Conservation (phyloP, 2,113 vertebrate species). For the Clarias gariepinus region DNA sequence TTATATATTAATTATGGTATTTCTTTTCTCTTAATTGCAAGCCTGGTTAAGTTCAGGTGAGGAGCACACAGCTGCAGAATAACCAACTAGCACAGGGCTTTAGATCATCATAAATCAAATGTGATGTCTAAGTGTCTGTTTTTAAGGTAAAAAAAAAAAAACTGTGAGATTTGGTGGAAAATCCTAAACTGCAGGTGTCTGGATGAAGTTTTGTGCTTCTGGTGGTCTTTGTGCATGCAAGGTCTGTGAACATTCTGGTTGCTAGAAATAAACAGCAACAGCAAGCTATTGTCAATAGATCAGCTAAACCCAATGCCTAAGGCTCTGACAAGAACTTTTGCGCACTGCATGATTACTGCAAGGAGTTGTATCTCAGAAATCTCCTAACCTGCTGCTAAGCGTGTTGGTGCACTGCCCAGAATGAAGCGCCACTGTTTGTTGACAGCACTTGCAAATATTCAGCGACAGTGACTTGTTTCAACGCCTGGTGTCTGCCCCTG, state of each 20-base stretch:
- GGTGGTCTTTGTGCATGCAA: neutral
- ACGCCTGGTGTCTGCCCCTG: slow-evolving; percentile 29
- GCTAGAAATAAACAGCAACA: neutral
- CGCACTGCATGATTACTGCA: slow-evolving; percentile 15
- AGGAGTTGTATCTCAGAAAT: slow-evolving; percentile 11
- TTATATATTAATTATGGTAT: slow-evolving; percentile 44
- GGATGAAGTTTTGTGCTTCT: neutral
- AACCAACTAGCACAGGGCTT: neutral
- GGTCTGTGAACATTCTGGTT: neutral
- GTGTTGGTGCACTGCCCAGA: slow-evolving; percentile 35
- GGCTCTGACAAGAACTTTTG: neutral
- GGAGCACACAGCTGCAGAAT: neutral
- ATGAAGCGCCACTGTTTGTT: slow-evolving; percentile 28
- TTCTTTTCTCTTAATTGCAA: slow-evolving; percentile 44
- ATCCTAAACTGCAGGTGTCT: neutral
- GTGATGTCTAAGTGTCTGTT: neutral
- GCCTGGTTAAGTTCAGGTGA: neutral
- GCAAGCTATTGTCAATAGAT: neutral
- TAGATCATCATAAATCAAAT: neutral
- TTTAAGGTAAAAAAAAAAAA: neutral
- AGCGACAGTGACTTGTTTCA: slow-evolving; percentile 37
- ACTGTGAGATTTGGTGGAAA: neutral
- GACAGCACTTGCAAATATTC: slow-evolving; percentile 46
- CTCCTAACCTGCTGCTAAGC: slow-evolving; percentile 21
- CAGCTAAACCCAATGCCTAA: slow-evolving; percentile 11